These are phyloP conservation scores for Auanema freiburgensis DNA, from an alignment of 2,888 invertebrate species.

Conservation along the genomic window DNA sequence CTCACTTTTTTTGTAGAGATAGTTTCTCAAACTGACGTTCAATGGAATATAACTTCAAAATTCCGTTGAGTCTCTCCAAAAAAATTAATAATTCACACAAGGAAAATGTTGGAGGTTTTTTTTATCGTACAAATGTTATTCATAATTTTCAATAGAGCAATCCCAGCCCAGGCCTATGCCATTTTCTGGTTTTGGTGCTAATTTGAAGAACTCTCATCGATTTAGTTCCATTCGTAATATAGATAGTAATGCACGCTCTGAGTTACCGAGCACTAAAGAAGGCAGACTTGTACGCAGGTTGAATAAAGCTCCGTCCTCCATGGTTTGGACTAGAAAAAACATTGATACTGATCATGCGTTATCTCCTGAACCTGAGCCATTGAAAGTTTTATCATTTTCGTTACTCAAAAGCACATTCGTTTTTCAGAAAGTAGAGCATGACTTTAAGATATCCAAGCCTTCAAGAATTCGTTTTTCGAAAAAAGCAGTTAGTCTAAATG, in stretches of 20 bases:
- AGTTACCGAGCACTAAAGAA: too few species aligned
- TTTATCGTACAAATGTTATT: not conserved
- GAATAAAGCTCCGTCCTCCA: too few species aligned
- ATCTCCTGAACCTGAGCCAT: not conserved
- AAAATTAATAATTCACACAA: not conserved
- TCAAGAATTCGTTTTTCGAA: not conserved
- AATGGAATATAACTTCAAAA: constrained; percentile 7
- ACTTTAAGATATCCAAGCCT: not conserved
- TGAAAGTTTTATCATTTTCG: not conserved
- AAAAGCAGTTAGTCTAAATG: not conserved
- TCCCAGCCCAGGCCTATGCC: too few species aligned
- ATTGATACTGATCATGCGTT: too few species aligned
- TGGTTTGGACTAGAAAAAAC: too few species aligned
- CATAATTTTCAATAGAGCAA: too few species aligned
- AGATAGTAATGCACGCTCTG: too few species aligned
- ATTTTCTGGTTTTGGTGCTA: too few species aligned
- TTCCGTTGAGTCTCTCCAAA: constrained; percentile 4
- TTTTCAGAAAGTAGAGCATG: not conserved
- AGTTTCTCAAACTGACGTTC: not conserved
- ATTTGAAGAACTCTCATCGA: too few species aligned
- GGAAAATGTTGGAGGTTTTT: not conserved
- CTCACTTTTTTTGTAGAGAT: too few species aligned
- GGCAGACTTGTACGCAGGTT: too few species aligned
- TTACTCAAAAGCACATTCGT: not conserved
- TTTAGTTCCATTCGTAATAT: too few species aligned